phyloP scores from a whole-genome alignment of 2,888 invertebrate genomes.

The Xylocampa areola region DNA sequence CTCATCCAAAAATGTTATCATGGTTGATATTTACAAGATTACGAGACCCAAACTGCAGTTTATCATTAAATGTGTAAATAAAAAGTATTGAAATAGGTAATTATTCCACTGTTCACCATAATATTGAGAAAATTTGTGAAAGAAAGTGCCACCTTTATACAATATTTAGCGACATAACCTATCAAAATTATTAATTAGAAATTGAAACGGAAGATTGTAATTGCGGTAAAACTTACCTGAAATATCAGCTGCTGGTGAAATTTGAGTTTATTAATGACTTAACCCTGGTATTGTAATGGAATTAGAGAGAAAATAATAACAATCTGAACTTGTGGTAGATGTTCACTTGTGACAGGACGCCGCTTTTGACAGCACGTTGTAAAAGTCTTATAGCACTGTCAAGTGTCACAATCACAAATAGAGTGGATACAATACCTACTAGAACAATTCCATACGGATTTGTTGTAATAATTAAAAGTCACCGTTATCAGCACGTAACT shows the following conservation, averaged over 20 bases:
- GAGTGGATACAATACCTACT: no score
- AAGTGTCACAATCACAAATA: neutral
- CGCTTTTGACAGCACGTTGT: constrained; percentile 35
- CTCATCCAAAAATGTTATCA: neutral
- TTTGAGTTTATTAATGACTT: neutral
- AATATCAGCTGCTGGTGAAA: constrained; percentile 9
- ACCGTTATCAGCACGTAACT: no score
- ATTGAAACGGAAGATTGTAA: neutral
- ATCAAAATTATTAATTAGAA: constrained; percentile 16
- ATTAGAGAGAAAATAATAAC: constrained; percentile 33
- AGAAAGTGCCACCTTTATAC: constrained; percentile 6
- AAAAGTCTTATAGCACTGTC: no score
- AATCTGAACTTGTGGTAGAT: constrained; percentile 13
- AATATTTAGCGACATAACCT: constrained; percentile 46
- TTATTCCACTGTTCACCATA: constrained; percentile 62
- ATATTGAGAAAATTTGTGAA: constrained; percentile 46
- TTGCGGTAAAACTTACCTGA: constrained; percentile 43
- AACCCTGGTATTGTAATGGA: constrained; percentile 3
- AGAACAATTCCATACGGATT: no score
- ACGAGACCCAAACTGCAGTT: neutral
- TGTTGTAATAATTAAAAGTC: no score
- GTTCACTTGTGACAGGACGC: constrained; percentile 57
- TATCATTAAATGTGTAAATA: neutral
- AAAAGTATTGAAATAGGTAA: constrained; percentile 1
- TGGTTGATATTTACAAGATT: neutral